Evolutionary conservation across 2,888 invertebrate genomes (phyloP).

Genomic region (Agrotis clavis): DNA sequence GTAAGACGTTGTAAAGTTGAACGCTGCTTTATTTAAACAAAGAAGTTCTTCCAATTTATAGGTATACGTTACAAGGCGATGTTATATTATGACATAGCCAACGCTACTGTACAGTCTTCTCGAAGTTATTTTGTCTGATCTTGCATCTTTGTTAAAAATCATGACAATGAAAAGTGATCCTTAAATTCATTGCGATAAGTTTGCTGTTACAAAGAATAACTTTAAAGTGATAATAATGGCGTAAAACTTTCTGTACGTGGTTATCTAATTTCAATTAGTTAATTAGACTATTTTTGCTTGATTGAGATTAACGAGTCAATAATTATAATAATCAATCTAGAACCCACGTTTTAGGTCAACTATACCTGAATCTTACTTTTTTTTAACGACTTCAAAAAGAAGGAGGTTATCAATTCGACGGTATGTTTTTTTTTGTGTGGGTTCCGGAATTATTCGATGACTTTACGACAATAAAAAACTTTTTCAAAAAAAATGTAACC

Average conservation of each 20-base stretch:
- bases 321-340: neutral
- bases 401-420: no score
- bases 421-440: no score
- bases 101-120: neutral
- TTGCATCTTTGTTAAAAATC: neutral
- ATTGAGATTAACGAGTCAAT: neutral
- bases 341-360: neutral
- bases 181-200: neutral
- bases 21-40: conserved; percentile 11
- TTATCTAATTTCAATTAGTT: no score
- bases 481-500: no score
- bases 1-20: conserved; percentile 12
- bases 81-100: neutral
- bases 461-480: no score
- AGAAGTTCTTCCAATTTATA: neutral
- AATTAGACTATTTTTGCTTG: no score
- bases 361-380: no score
- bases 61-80: neutral
- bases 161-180: neutral
- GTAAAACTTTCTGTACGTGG: neutral
- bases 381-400: no score
- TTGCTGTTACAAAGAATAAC: neutral
- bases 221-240: neutral
- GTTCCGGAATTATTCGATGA: no score
- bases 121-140: no score